These are phyloP conservation scores for Alectura lathami DNA, from an alignment of 2,113 vertebrate species.

Conservation along the genomic window DNA sequence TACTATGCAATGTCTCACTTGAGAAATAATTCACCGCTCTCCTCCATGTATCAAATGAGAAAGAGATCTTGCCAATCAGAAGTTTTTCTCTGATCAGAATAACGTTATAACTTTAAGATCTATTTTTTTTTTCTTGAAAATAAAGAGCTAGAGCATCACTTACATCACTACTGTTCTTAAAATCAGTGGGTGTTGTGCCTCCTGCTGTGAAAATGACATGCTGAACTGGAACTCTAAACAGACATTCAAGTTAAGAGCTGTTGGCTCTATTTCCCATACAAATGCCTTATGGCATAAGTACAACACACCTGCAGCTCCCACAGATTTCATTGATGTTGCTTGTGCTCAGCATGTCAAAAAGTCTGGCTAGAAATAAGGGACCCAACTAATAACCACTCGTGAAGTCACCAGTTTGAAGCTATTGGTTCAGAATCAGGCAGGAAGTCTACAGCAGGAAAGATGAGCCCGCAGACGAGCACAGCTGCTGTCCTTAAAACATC, in stretches of 20 bases:
- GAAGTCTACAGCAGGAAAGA: slow-evolving; percentile 2
- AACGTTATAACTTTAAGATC: not conserved
- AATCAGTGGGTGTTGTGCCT: not conserved
- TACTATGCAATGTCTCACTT: not conserved
- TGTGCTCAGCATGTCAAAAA: not conserved
- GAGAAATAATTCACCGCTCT: not conserved
- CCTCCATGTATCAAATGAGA: not conserved
- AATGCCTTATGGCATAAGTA: not conserved
- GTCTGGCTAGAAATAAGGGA: slow-evolving; percentile 9
- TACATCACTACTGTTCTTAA: not conserved
- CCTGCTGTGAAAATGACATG: slow-evolving; percentile 3
- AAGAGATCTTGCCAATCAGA: not conserved
- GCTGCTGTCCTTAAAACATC: not conserved
- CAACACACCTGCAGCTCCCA: slow-evolving; percentile 31
- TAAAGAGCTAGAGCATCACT: not conserved
- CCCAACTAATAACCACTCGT: slow-evolving; percentile 5
- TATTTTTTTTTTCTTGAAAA: too few species aligned
- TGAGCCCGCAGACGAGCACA: not conserved
- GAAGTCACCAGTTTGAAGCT: slow-evolving; percentile 1
- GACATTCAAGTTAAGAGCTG: not conserved
- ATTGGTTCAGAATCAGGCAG: not conserved
- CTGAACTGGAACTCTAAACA: not conserved
- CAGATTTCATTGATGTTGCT: not conserved
- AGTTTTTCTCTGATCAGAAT: not conserved
- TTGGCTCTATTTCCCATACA: slow-evolving; percentile 14